Base-by-base conservation (phyloP, 2,888 invertebrate genomes). In the Steinernema hermaphroditum region DNA sequence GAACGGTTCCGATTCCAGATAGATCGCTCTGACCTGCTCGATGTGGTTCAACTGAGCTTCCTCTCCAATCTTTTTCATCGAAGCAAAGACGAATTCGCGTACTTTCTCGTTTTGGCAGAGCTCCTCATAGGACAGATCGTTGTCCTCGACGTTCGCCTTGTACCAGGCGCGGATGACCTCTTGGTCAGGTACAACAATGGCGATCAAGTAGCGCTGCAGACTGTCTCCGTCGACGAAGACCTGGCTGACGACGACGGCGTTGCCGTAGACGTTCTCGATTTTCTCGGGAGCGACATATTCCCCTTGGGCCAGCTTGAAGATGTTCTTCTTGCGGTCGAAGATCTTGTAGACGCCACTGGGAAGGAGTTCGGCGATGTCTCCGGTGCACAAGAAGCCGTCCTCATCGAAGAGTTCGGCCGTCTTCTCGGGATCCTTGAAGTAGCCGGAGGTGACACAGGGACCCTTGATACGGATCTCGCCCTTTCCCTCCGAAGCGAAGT, bases 1-100 rank as follows among this genome's bases (percentile, higher is more conserved):
- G 90, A 97, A 96, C 81, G 93, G 93, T 88, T 96, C 96, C 27
- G 94, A 93, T 88, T 94, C 94, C 74, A 97, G 89, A 87, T 94
- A 93, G 78, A 96, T 92, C 87, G 95, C 95, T 89, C 16, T 22
- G 6, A 95, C 96, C 91, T 96, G 95, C 90, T 97, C 97, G 88
- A 96, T 96, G 24, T 94, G 94, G 89, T 94, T 95, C 49, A 97
- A 90, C 44, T 94, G 94, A 73, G 92, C 92, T 85, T 92, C 92
- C 87, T 92, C 94, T 74, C 96, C 96, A 91, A 93, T 92, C 69
- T 91, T 90, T 78, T 92, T 89, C 92, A 71, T 19, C 43, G 41
- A 2, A 19, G 50, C 49, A 12, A 54, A 54, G 27, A 54, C 54
- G 16, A 54, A 54, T 2, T 22, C 54, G 12, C 37, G 37, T 37